Evolutionary conservation across 2,888 invertebrate species (phyloP), one percentile per base, ranked within the genome.

Genomic region (Autographa gamma): DNA sequence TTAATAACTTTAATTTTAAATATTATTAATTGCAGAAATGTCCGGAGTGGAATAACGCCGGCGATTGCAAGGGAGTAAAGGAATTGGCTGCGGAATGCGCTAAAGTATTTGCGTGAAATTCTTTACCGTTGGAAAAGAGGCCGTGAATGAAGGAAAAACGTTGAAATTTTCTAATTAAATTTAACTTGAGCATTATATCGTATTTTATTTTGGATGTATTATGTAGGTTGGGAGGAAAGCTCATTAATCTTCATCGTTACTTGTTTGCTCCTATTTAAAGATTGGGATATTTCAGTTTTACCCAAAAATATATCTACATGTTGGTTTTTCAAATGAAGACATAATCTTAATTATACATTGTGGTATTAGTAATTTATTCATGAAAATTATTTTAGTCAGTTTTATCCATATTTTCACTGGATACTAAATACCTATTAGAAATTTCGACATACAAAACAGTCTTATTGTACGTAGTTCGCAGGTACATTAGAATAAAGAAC

Each of bases 21-120:
- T 19, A 60, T 61, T 71, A 61, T 74, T 60, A 0, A 56, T 75
- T 65, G 1, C 69, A 80, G 82, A 16, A 70, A 31, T 81, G 80
- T 31, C 25, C 65, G 0, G 69, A 76, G 11, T 81, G 82, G 82
- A 74, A 34, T 8, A 61, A 58, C 2, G 56, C 60, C 19, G 72
- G 14, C 8, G 16, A 11, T 5, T 82, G 80, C 63, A 58, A 48
- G 5, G 67, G 60, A 52, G n/a, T 68, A 0, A 76, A 67, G 56
- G 63, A 48, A 38, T 60, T 74, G 31, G 66, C 61, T 0, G 54
- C 70, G 32, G 52, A 71, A 62, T 80, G 80, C 71, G 16, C 25
- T 13, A 63, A 71, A 60, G 2, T 66, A 31, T 0, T 34, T 11
- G 52, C 54, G 3, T 79, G 25, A 71, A 58, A 31, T 41, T 19